Base-by-base conservation (phyloP, 2,888 invertebrate genomes). In the Lasioglossum vierecki region DNA sequence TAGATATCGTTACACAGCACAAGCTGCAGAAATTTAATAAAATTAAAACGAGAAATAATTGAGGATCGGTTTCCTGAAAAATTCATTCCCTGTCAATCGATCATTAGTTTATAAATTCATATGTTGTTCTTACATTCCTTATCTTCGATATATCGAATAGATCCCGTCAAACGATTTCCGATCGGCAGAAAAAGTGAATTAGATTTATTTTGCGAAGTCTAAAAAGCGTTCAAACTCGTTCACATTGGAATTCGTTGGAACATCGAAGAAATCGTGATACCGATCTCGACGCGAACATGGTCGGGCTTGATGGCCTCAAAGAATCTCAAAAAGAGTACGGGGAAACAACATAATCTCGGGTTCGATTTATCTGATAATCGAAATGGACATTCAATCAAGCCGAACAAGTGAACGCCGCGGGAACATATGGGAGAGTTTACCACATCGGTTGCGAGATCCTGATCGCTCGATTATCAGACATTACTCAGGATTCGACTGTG, bases 291-390 rank as follows among this genome's bases (percentile, higher is more conserved):
- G 39, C 41, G 70, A 70, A 70, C 70, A 41, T 13, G 41, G 39
- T 22, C 22, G 13, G n/a, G 41, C n/a, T 39, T n/a, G 70, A 39
- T 41, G 70, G 41, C 0, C 70, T 39, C 41, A 44, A 44, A 44
- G 70, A 70, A 70, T 41, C n/a, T 41, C 9, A 39, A 70, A 70
- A 70, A 70, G 70, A 41, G 70, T 41, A 70, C 41, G 13, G 41
- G 13, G 41, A 41, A 70, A 70, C 70, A 70, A 70, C 70, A 70
- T 70, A 70, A 70, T 70, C 70, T 41, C 70, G 70, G 39, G 41
- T 41, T 26, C 70, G 41, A 70, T 70, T 70, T 70, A 70, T 70
- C 70, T 70, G 70, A 70, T 70, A 70, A 70, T 70, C 70, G 70
- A 70, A 70, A 70, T 41, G 70, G 70, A 70, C 70, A 70, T 39